Evolutionary conservation across 2,113 vertebrate species (phyloP), one percentile per base, ranked within the genome.

Genomic region (Corythaixoides concolor): DNA sequence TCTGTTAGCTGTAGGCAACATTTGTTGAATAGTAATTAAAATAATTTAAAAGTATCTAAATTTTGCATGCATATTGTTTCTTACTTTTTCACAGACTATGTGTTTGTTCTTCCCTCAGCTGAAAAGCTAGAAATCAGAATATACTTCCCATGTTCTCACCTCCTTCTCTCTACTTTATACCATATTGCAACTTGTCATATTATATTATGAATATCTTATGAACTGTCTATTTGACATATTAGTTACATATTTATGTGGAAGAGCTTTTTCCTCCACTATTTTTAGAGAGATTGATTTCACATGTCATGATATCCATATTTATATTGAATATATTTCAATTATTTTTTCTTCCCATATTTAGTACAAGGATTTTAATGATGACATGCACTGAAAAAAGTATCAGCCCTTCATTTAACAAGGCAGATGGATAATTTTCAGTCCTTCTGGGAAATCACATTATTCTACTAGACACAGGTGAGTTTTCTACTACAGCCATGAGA

Each of bases 21-120:
- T 91, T 85, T 94, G 66, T 50, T 88, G 62, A 37, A 58, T 79
- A 95, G 94, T 39, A 92, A 97, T 96, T 96, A 95, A 93, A 89
- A 79, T 82, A 92, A 97, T 93, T 91, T 52, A 60, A 74, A 94
- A 88, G 32, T 47, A 95, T 88, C 74, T 89, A 86, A 76, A 91
- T 95, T 91, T 91, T 97, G 87, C 89, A 88, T 91, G 89, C 81
- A 95, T 95, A 95, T 80, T 96, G 77, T 85, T 93, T 96, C 60
- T 70, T 86, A 45, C 68, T 90, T 95, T 92, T 87, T 64, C 77
- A 81, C 85, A 95, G 66, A 73, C 73, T 78, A 33, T 17, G 45
- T 85, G 77, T 80, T 97, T 95, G 58, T 88, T 95, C 84, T 88
- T 95, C 23, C 26, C 49, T 37, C 39, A 77, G 21, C 9, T 83